Evolutionary conservation across 2,888 invertebrate species (phyloP), one percentile per base, ranked within the genome.

Genomic region (Melinaea menophilus): DNA sequence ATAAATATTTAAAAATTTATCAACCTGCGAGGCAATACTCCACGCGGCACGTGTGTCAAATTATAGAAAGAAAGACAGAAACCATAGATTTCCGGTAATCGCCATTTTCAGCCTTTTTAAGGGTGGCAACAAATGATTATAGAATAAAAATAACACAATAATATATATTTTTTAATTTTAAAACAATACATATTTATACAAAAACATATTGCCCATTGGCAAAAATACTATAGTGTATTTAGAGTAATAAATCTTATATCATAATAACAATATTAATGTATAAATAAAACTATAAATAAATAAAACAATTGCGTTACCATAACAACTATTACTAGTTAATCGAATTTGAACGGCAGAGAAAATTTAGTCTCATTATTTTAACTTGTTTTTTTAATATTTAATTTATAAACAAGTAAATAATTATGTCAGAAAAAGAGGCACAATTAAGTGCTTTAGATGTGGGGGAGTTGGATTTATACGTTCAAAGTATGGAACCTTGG

Each of bases 381-480:
- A 41, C 3, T 11, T 7, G 9, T 41, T 41, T 41, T 41, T 9
- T 48, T 47, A 48, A 55, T 47, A 33, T 34, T 59, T 59, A 45
- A 13, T 31, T 46, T 56, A 13, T 57, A 12, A 7, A 54, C 48
- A 51, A 56, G 58, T 51, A 13, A 74, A 72, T 41, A 7, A n/a
- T 7, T 78, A 93, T 93, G 93, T 91, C 91, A 47, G 91, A 90
- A 62, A 88, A 87, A 71, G 85, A 88, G 69, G 76, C 81, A 45
- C 82, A 87, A 82, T 70, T 88, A 70, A 90, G 90, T 83, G 92
- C 94, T 69, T 85, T 94, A 51, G 86, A 91, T 65, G 90, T 93
- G 4, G 94, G 94, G 72, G 97, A 97, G 86, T 86, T 95, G 5
- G 95, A 96, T 77, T 85, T 93, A 69, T 96, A 93, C 74, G 92